A percentile compares a stretch with the other conserved stretches of the same genome.
Conservation (phyloP, 2,113 vertebrate species). For the Periophthalmodon schlosseri region DNA sequence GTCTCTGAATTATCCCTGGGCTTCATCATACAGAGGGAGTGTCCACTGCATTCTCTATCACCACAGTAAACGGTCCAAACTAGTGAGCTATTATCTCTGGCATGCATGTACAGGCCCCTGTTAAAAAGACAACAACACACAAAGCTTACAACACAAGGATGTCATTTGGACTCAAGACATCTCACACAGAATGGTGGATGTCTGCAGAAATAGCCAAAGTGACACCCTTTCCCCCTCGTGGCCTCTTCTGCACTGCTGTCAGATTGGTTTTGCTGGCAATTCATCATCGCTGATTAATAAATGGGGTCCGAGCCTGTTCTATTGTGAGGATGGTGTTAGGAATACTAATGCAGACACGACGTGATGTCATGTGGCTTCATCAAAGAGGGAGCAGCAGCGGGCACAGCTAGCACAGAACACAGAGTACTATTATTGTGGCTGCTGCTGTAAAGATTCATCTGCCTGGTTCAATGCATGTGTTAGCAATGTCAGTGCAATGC, state of each 20-base stretch:
- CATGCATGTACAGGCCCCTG: conserved; percentile 41
- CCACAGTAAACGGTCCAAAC: conserved; percentile 60
- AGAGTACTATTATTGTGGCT: conserved; percentile 28
- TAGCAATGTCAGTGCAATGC: conserved; percentile 34
- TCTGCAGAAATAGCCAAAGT: conserved; percentile 21
- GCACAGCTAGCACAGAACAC: conserved; percentile 20
- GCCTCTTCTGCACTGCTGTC: conserved; percentile 41
- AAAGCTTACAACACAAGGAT: conserved; percentile 59
- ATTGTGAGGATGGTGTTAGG: conserved; percentile 25
- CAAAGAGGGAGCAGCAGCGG: conserved; percentile 22
- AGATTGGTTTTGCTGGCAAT: conserved; percentile 35
- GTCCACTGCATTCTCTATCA: conserved; percentile 55
- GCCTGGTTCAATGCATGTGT: conserved; percentile 23
- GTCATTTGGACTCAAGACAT: conserved; percentile 45
- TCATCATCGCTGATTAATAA: conserved; percentile 49
- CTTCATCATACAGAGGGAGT: conserved; percentile 49
- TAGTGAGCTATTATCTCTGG: conserved; percentile 61
- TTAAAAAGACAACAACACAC: conserved; percentile 34
- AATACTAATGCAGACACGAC: conserved; percentile 39
- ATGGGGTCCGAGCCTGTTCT: conserved; percentile 21
- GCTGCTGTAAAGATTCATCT: conserved; percentile 1
- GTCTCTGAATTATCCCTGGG: conserved; percentile 36
- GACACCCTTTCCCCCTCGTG: conserved; percentile 14
- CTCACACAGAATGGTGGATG: neutral
- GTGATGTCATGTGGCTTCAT: conserved; percentile 20